phyloP scores from a whole-genome alignment of 1,140 invertebrate genomes.

The Drosophila repleta region DNA sequence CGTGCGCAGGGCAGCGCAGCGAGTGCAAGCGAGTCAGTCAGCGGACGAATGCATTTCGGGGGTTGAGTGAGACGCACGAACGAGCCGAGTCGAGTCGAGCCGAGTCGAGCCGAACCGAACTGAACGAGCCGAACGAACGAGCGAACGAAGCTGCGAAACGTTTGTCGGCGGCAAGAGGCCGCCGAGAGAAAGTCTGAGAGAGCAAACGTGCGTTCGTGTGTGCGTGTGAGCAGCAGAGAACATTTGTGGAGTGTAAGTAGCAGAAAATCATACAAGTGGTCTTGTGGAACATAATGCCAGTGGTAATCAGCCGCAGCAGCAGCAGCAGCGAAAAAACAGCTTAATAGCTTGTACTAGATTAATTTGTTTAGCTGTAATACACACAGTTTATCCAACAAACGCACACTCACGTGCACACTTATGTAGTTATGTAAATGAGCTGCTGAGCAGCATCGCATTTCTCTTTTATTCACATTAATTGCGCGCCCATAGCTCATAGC shows the following conservation, averaged over 20 bases:
- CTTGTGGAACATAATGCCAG: conserved; percentile 26
- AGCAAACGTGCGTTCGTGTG: background rate
- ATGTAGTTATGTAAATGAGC: background rate
- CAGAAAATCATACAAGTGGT: conserved; percentile 73
- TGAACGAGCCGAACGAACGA: too few species aligned
- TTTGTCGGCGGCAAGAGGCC: conserved; percentile 57
- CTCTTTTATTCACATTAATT: conserved; percentile 5
- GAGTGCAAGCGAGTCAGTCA: conserved; percentile 35
- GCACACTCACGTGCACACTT: background rate
- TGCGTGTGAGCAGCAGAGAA: conserved; percentile 21
- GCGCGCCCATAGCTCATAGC: background rate
- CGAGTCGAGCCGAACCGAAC: too few species aligned
- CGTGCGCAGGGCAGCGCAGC: background rate
- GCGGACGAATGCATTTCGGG: conserved; percentile 53
- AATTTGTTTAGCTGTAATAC: conserved; percentile 25
- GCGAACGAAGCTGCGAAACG: conserved; percentile 48
- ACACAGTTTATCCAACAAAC: background rate
- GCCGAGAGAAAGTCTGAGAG: conserved; percentile 40
- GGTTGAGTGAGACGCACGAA: conserved; percentile 57
- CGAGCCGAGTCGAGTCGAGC: too few species aligned
- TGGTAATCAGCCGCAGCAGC: conserved; percentile 43
- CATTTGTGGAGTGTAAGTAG: conserved; percentile 59
- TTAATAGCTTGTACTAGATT: conserved; percentile 45
- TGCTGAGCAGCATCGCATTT: background rate
- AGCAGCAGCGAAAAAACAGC: too few species aligned